Percentiles rank a stretch among this genome's conserved stretches.
These are phyloP conservation scores for Mionectes macconnelli DNA, from an alignment of 2,113 vertebrate genomes.

Conservation along the genomic window DNA sequence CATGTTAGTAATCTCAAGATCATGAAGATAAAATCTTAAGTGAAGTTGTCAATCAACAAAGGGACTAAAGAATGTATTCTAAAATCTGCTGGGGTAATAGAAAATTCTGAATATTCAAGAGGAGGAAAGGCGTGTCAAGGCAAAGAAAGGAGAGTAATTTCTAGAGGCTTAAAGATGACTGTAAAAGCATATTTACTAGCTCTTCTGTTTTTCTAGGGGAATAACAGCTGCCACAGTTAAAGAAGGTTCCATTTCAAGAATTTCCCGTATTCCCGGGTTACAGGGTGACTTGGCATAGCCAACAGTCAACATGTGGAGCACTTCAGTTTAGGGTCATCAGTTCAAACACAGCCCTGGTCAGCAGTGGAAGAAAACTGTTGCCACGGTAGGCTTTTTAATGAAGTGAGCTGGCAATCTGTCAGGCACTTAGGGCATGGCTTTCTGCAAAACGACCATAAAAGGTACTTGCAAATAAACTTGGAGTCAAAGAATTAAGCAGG, in stretches of 20 bases:
- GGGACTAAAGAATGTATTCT: not conserved
- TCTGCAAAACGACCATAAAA: slow-evolving; percentile 11
- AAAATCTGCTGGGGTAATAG: not conserved
- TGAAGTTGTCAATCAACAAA: not conserved
- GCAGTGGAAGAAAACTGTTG: not conserved
- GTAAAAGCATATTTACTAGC: not conserved
- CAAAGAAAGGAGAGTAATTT: not conserved
- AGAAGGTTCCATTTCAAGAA: not conserved
- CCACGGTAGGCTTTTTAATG: not conserved
- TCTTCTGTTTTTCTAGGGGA: not conserved
- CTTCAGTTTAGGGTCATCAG: not conserved
- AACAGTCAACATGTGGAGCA: not conserved
- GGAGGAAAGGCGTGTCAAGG: not conserved
- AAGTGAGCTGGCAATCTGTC: slow-evolving; percentile 23
- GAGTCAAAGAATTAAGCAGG: slow-evolving; percentile 16
- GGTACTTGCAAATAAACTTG: not conserved
- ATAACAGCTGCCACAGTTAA: not conserved
- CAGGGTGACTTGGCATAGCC: not conserved
- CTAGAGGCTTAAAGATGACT: not conserved
- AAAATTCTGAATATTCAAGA: not conserved
- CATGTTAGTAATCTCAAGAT: not conserved
- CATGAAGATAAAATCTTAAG: not conserved
- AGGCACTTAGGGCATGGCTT: not conserved
- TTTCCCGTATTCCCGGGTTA: not conserved
- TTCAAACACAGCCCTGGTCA: not conserved